Percentiles rank a stretch among this genome's conserved stretches.
Conservation (phyloP, 92 coral and sea anemone species). For the Phenganax stokvisi region DNA sequence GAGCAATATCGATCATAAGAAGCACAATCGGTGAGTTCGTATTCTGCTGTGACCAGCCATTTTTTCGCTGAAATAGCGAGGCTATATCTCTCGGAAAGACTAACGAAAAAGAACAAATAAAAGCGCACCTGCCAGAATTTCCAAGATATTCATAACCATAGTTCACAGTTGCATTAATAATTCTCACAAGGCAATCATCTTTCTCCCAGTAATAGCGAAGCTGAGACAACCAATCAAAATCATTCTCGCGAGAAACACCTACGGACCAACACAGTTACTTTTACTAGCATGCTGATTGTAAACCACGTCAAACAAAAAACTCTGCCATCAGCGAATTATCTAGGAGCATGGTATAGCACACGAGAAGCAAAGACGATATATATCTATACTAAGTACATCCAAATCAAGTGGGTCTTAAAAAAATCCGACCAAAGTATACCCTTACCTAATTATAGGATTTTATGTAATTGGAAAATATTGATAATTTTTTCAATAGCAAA, state of each 20-base stretch:
- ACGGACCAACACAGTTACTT: background rate
- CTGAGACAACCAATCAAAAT: conserved; percentile 96
- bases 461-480: no score
- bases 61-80: background rate
- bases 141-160: conserved; percentile 99
- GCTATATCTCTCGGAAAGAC: background rate
- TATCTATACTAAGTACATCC: no score
- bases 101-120: background rate
- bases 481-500: no score
- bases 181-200: conserved; percentile 82
- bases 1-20: no score
- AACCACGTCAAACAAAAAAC: no score
- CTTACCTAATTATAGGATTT: no score
- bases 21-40: no score
- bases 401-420: no score
- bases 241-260: conserved; percentile 97
- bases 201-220: conserved; percentile 99
- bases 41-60: no score
- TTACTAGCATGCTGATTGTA: background rate
- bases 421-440: no score
- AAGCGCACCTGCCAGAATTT: conserved; percentile 88
- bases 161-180: conserved; percentile 87
- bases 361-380: no score
- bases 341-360: background rate
- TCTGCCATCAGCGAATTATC: no score